These are phyloP conservation scores for Enteromius afrohamiltoni DNA, from an alignment of 2,797 vertebrate genomes.

Conservation along the genomic window DNA sequence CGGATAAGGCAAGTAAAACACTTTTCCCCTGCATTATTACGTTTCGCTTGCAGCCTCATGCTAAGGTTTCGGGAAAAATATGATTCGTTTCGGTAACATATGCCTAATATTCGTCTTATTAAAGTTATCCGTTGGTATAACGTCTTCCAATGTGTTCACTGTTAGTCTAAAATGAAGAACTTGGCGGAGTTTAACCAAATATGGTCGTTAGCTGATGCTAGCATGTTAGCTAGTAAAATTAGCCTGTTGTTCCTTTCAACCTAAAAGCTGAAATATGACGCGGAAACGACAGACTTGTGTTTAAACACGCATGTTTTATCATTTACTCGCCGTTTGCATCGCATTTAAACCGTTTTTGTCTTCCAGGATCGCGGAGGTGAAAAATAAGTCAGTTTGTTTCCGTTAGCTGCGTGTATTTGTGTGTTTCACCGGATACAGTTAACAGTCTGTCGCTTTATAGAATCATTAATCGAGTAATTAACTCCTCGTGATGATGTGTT, in stretches of 20 bases:
- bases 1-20: conserved; percentile 32
- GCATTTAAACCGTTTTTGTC: neutral
- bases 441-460: too few species aligned
- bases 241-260: conserved; percentile 30
- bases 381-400: neutral
- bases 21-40: neutral
- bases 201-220: conserved; percentile 31
- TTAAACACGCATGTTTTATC: neutral
- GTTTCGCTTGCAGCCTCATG: neutral
- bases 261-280: neutral
- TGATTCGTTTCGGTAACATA: neutral
- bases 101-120: neutral
- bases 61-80: neutral
- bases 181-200: conserved; percentile 23
- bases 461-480: too few species aligned
- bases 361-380: too few species aligned
- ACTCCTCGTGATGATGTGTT: neutral
- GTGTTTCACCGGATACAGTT: too few species aligned
- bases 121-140: neutral
- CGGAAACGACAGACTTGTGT: neutral
- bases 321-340: neutral
- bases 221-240: conserved; percentile 25
- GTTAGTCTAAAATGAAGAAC: neutral
- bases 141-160: neutral
- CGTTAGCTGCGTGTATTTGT: neutral